Evolutionary conservation across 2,888 invertebrate genomes (phyloP).

Genomic region (Acanthacorydalis orientalis): DNA sequence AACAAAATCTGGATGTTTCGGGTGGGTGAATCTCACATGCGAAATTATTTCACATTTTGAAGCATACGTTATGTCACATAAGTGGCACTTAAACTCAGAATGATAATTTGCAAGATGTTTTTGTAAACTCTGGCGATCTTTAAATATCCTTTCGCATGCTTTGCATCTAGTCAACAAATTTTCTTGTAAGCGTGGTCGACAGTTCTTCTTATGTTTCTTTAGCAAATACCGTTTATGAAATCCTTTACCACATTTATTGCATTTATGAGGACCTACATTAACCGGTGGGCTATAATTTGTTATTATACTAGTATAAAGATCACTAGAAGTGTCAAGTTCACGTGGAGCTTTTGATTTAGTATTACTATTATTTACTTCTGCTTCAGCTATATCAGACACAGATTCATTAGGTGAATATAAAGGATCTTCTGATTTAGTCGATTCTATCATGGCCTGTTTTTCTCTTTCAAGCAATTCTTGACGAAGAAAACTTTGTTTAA

Average conservation of each 20-base stretch:
- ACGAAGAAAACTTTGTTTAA: slow-evolving; percentile 21
- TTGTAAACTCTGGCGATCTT: slow-evolving; percentile 33
- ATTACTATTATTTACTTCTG: not conserved
- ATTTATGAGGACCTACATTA: slow-evolving; percentile 31
- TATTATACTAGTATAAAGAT: slow-evolving; percentile 25
- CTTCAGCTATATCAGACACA: not conserved
- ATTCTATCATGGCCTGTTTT: not conserved
- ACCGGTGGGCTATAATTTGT: slow-evolving; percentile 26
- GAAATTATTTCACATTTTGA: slow-evolving; percentile 38
- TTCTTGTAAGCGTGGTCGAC: slow-evolving; percentile 28
- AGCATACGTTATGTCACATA: slow-evolving; percentile 33
- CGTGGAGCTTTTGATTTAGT: slow-evolving; percentile 14
- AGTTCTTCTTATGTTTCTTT: slow-evolving; percentile 39
- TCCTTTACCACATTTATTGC: slow-evolving; percentile 35
- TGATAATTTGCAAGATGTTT: slow-evolving; percentile 37
- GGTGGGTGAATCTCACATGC: slow-evolving; percentile 36
- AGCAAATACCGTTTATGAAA: slow-evolving; percentile 36
- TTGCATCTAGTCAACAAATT: slow-evolving; percentile 36
- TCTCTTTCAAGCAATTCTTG: slow-evolving; percentile 17
- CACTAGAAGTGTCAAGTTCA: slow-evolving; percentile 24
- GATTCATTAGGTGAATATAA: not conserved
- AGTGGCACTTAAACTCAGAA: slow-evolving; percentile 32
- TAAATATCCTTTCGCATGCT: slow-evolving; percentile 36
- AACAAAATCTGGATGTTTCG: slow-evolving; percentile 33
- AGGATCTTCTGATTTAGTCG: not conserved